Evolutionary conservation across 23 tunicate species (phyloP), one percentile per base, ranked within the genome.

Genomic region (Diplosoma virens): DNA sequence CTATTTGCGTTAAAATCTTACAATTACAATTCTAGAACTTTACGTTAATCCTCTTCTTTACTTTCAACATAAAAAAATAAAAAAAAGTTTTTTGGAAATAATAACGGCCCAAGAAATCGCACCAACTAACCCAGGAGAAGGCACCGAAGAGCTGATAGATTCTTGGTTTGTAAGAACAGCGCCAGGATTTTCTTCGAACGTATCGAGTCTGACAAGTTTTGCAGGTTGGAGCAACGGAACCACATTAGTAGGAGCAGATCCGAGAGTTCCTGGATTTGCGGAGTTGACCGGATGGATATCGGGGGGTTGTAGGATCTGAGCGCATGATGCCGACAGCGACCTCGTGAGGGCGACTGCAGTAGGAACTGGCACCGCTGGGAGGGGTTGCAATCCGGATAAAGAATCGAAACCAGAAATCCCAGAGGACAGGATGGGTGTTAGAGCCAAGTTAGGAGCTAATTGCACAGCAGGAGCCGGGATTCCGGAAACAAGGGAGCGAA

Each of bases 401-500:
- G 86, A 54, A 47, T 81, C 86, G 11, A 71, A 14, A 4, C 79
- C n/a, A 6, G 79, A 58, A 37, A 81, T 58, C 16, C 41, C 50
- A 28, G 86, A 37, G n/a, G 86, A 59, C n/a, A 87, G 24, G 30
- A 74, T 74, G 22, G 71, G 74, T 4, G 84, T 67, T 14, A 82
- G 11, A 2, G 74, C 50, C 7, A 35, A 16, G 25, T 68, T 41
- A 6, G 75, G 53, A 22, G 88, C 96, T 33, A 89, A 59, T 74
- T 83, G 87, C 55, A 83, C 45, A 3, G 93, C 30, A 7, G 79
- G 47, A 33, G 87, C 50, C 3, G 67, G 67, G 18, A 67, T 53
- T 33, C 76, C 83, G 30, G 96, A 84, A 14, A 89, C 76, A 0
- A 89, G 26, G 28, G 88, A 32, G 22, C 96, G 73, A 31, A 89